phyloP scores from a whole-genome alignment of 2,797 vertebrate genomes.

The Anguilla megastoma region DNA sequence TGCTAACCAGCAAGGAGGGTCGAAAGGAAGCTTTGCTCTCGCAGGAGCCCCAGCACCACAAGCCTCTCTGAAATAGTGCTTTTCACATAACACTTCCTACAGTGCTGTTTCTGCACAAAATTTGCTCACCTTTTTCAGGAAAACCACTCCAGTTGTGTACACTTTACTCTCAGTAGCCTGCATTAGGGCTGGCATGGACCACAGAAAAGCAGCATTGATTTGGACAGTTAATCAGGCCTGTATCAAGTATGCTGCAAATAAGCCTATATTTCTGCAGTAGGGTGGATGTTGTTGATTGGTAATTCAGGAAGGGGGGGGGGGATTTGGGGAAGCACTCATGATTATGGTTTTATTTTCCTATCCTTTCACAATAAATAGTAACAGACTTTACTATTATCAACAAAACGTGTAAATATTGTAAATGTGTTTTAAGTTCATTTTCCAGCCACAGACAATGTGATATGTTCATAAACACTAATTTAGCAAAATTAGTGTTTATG shows the following conservation, averaged over 20 bases:
- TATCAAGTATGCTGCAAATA: background rate
- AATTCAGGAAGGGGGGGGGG: background rate
- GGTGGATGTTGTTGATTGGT: background rate
- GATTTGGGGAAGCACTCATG: background rate
- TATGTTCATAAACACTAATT: too few relatives aligned
- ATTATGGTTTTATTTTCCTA: background rate
- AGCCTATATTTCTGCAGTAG: background rate
- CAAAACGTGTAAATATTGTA: background rate
- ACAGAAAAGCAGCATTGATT: background rate
- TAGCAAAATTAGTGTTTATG: too few relatives aligned
- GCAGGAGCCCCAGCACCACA: background rate
- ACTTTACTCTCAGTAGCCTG: background rate
- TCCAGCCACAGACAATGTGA: too few relatives aligned
- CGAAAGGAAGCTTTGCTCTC: background rate
- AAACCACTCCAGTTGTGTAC: background rate
- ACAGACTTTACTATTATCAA: background rate
- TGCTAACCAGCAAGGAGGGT: background rate
- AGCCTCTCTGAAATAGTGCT: background rate
- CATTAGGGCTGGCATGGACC: background rate
- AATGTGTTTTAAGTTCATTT: too few relatives aligned
- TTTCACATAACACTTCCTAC: background rate
- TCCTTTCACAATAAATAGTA: background rate
- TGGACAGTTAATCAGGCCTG: background rate
- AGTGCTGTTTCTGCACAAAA: background rate
- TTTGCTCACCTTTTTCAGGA: background rate